A percentile compares a stretch with the other conserved stretches of the same genome.
phyloP scores from a whole-genome alignment of 2,797 vertebrate genomes.

The Hydrocynus forskahlii region DNA sequence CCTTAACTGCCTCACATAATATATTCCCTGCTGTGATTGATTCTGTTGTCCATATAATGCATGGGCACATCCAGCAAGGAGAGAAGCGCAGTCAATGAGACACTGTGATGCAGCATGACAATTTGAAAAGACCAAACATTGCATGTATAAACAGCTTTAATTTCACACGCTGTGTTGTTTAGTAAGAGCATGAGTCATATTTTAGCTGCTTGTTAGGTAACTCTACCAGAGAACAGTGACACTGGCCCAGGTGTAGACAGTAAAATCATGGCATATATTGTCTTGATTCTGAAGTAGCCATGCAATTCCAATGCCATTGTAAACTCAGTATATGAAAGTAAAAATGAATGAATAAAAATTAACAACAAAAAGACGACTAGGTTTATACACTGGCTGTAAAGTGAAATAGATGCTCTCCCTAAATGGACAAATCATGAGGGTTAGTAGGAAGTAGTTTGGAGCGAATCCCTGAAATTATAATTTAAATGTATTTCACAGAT shows the following conservation, averaged over 20 bases:
- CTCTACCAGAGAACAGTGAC: not conserved
- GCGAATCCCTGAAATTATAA: not conserved
- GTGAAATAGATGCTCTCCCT: not conserved
- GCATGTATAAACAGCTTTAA: not conserved
- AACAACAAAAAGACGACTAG: too few relatives aligned
- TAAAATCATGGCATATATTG: not conserved
- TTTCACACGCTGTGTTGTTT: not conserved
- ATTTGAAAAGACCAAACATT: not conserved
- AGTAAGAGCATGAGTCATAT: not conserved
- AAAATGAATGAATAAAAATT: not conserved
- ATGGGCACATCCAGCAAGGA: constrained; percentile 21
- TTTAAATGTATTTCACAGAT: not conserved
- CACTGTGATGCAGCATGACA: not conserved
- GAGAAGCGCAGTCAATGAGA: constrained; percentile 17
- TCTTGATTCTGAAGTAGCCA: not conserved
- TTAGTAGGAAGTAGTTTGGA: not conserved
- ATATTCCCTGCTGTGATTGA: not conserved
- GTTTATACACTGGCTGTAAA: not conserved
- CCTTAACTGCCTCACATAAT: not conserved
- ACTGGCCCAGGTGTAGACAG: not conserved
- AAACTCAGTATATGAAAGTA: not conserved
- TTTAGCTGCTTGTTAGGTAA: not conserved
- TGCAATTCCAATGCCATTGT: not conserved
- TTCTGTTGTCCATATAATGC: constrained; percentile 22
- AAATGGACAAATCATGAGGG: not conserved